A percentile compares a stretch with the other conserved stretches of the same genome.
Conservation (phyloP, 37 sponge, comb jelly and placozoan genomes). For the Ephydatia muelleri region DNA sequence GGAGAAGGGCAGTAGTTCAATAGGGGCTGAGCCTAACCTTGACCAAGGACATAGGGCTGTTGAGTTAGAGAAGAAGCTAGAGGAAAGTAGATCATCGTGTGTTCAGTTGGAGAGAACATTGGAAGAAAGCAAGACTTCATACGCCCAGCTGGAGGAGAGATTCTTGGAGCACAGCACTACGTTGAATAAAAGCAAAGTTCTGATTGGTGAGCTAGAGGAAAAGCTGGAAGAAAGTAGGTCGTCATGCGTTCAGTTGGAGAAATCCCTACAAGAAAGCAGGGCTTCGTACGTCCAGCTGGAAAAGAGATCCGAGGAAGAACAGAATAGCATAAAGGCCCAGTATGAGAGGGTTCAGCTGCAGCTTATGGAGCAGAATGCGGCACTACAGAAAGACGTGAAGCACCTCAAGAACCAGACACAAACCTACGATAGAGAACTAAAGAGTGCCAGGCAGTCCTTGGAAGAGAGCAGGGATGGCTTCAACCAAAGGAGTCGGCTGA, state of each 20-base stretch:
- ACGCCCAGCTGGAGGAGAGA: background rate
- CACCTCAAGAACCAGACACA: background rate
- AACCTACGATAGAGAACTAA: background rate
- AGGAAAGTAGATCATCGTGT: background rate
- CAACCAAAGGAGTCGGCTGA: background rate
- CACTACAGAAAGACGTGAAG: slow-evolving; percentile 15
- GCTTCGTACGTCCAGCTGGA: background rate
- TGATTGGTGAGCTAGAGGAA: no score
- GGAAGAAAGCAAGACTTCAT: background rate
- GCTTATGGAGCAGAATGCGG: slow-evolving; percentile 28
- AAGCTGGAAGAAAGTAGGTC: background rate
- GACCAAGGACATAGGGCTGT: no score
- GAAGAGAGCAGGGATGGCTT: slow-evolving; percentile 7
- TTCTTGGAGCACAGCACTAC: background rate
- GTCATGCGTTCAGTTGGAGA: background rate
- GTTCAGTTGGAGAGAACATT: background rate
- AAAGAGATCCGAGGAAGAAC: slow-evolving; percentile 11
- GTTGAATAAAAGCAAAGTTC: no score
- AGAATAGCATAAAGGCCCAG: slow-evolving; percentile 15
- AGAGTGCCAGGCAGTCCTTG: background rate
- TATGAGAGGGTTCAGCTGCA: slow-evolving; percentile 36
- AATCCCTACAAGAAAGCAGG: background rate
- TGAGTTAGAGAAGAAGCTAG: background rate
- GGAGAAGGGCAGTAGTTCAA: no score
- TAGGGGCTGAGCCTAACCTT: no score